Conservation (phyloP, 2,888 invertebrate species). For the Hydraecia micacea region DNA sequence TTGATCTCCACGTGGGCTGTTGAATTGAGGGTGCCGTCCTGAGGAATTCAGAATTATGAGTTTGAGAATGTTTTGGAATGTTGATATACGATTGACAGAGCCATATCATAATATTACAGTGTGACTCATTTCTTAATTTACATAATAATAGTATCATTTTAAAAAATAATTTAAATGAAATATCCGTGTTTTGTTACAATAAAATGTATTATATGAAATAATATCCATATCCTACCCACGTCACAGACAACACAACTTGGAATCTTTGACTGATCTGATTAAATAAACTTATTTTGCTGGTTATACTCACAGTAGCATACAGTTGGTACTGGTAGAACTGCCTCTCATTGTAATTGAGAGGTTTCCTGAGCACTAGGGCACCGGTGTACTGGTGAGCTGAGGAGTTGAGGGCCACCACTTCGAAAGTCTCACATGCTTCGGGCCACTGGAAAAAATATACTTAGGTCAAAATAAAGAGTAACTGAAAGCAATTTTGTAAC, state of each 20-base stretch:
- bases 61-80: background rate
- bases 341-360: constrained; percentile 94
- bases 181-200: background rate
- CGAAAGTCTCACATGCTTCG: constrained; percentile 93
- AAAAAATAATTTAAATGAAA: background rate
- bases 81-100: background rate
- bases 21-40: constrained; percentile 95
- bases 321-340: constrained; percentile 94
- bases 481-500: background rate
- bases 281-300: background rate
- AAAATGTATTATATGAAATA: background rate
- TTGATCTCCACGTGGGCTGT: constrained; percentile 94
- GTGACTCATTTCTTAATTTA: background rate
- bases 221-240: background rate
- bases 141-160: background rate
- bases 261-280: background rate
- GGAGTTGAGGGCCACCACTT: constrained; percentile 91
- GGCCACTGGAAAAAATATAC: constrained; percentile 89
- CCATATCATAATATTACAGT: background rate
- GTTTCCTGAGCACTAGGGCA: constrained; percentile 92
- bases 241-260: background rate
- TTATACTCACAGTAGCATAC: constrained; percentile 93
- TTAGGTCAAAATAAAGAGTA: background rate
- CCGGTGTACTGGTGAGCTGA: constrained; percentile 93
- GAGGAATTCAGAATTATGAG: constrained; percentile 11